Evolutionary conservation across 1,140 invertebrate genomes (phyloP).

Genomic region (Caenorhabditis tropicalis): DNA sequence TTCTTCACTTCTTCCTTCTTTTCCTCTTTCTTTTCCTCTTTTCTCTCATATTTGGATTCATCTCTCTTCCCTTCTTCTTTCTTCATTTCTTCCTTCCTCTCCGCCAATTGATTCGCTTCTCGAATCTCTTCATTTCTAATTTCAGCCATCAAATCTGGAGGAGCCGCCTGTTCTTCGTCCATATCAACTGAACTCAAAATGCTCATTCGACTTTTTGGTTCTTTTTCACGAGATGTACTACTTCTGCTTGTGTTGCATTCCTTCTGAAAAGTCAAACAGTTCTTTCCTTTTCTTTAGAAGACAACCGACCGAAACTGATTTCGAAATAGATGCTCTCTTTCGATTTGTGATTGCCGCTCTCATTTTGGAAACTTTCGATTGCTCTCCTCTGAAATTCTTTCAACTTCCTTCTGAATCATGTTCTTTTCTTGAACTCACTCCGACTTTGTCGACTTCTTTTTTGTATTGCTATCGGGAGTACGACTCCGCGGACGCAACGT

Average conservation of each 20-base stretch:
- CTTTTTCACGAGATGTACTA: not conserved
- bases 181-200: not conserved
- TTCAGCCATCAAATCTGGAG: not conserved
- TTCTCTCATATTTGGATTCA: not conserved
- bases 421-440: not conserved
- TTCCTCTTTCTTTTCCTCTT: not conserved
- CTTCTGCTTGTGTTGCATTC: not conserved
- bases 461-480: not conserved
- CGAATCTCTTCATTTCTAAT: not conserved
- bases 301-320: not conserved
- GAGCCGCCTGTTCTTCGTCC: not conserved
- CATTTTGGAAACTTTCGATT: not conserved
- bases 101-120: not conserved
- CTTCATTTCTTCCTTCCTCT: not conserved
- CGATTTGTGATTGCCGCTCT: not conserved
- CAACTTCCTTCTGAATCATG: too few species aligned
- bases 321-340: not conserved
- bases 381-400: not conserved
- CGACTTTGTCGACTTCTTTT: conserved; percentile 3
- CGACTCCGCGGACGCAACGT: not conserved
- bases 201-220: conserved; percentile 10
- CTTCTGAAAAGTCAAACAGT: not conserved
- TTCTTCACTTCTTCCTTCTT: not conserved
- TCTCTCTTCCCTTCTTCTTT: not conserved
- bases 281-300: not conserved